Evolutionary conservation across 2,888 invertebrate genomes (phyloP), one percentile per base, ranked within the genome.

Genomic region (Tachina fera): DNA sequence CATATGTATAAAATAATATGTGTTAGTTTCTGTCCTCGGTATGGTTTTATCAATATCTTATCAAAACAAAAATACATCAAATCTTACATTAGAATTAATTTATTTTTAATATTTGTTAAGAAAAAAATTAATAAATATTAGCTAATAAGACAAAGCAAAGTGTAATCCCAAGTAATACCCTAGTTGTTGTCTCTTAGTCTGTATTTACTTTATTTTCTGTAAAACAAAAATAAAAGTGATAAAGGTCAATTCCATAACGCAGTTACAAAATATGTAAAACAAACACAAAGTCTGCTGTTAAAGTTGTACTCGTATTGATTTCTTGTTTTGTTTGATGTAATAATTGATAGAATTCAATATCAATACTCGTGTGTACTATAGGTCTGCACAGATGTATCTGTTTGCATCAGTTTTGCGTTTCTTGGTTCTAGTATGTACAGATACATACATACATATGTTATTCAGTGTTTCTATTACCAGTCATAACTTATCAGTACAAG

Each of bases 1-100:
- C 67, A n/a, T 31, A 31, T 4, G 4, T 31, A 31, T 6, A 31
- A 31, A 47, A 67, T 41, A 39, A 3, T 41, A 41, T 60, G 43
- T 43, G 22, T 47, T 6, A 41, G n/a, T 53, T n/a, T n/a, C n/a
- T 41, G 51, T 6, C 31, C 31, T 31, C 6, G 31, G 31, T 41
- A 19, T 53, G 41, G 6, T 53, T 68, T 68, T 39, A 65, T 68
- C 14, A 68, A 68, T 68, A 9, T 68, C 51, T 68, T 68, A 68
- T 68, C 53, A 43, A 65, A 16, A n/a, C 9, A 67, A 43, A 49
- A 67, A 31, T n/a, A n/a, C 9, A 31, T 16, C 43, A 11, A 61
- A 43, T 43, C 16, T 13, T 22, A 47, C 45, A 31, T 47, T 22
- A 4, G 45, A 65, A 47, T 65, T 47, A 22, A 14, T 9, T 22